Evolutionary conservation across 2,797 vertebrate species (phyloP).

Genomic region (Alcedo quadribrachys): DNA sequence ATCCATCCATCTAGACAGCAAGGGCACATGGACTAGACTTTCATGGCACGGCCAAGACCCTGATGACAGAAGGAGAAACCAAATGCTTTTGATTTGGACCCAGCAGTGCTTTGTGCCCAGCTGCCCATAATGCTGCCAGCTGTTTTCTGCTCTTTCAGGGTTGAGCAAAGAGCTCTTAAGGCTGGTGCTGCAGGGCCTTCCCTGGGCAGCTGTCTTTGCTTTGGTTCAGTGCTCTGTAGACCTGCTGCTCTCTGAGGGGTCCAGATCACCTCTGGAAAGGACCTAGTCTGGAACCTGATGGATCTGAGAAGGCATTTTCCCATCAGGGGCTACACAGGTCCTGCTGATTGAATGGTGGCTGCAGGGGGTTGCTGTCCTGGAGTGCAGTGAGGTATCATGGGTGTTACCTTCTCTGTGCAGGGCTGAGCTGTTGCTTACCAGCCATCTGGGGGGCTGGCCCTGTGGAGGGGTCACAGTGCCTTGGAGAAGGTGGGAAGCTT

Average conservation of each 20-base stretch:
- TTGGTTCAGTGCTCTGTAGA: not conserved
- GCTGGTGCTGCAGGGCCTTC: not conserved
- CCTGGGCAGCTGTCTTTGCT: not conserved
- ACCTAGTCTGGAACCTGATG: not conserved
- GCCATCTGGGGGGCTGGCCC: not conserved
- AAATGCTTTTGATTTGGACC: rapidly evolving
- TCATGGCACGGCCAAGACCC: not conserved
- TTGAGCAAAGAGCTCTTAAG: not conserved
- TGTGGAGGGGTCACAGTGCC: rapidly evolving
- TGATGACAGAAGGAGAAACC: not conserved
- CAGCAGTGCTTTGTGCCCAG: rapidly evolving
- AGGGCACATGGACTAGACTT: not conserved
- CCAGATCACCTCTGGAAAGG: not conserved
- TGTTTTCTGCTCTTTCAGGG: not conserved
- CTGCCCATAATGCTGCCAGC: not conserved
- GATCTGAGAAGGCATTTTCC: not conserved
- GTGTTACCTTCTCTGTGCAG: not conserved
- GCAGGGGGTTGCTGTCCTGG: not conserved
- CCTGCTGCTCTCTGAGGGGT: not conserved
- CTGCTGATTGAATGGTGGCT: not conserved
- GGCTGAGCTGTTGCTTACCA: not conserved
- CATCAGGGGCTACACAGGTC: rapidly evolving
- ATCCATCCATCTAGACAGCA: not conserved
- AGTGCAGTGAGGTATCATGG: not conserved
- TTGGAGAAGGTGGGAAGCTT: not conserved